Conservation (phyloP, 2,888 invertebrate genomes). For the Caenorhabditis macrosperma region DNA sequence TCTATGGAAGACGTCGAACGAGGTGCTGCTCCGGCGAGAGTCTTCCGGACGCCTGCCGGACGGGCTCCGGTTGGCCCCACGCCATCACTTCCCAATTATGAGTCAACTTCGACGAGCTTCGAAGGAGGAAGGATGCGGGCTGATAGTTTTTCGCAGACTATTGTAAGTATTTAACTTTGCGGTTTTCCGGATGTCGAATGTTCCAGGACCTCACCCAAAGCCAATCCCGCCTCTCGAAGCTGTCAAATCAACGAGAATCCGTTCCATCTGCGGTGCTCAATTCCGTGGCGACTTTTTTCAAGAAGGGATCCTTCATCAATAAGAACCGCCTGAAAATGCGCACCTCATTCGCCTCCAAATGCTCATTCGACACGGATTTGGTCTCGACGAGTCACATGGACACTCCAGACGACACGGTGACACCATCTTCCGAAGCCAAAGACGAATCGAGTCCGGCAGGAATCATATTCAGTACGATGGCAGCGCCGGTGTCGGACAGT, state of each 20-base stretch:
- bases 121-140: slow-evolving; percentile 10
- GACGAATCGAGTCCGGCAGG: slow-evolving; percentile 4
- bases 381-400: neutral
- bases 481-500: neutral
- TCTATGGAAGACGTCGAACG: slow-evolving; percentile 27
- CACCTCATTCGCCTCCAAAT: slow-evolving; percentile 38
- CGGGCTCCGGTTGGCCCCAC: slow-evolving; percentile 16
- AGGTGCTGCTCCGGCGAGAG: neutral
- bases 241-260: slow-evolving; percentile 27
- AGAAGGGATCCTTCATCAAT: slow-evolving; percentile 53
- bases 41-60: slow-evolving; percentile 1
- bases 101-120: slow-evolving; percentile 41
- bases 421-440: slow-evolving; percentile 11
- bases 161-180: neutral
- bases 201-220: slow-evolving; percentile 26
- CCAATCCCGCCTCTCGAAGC: slow-evolving; percentile 22
- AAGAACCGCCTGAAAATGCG: slow-evolving; percentile 38
- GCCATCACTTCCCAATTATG: slow-evolving; percentile 35
- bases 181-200: neutral
- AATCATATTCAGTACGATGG: slow-evolving; percentile 8
- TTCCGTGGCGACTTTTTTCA: slow-evolving; percentile 18
- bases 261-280: slow-evolving; percentile 21
- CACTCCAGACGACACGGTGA: slow-evolving; percentile 9
- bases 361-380: slow-evolving; percentile 45
- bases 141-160: slow-evolving; percentile 37